These are phyloP conservation scores for Vicugna pacos DNA, from an alignment of 2,113 vertebrate genomes.

Conservation along the genomic window DNA sequence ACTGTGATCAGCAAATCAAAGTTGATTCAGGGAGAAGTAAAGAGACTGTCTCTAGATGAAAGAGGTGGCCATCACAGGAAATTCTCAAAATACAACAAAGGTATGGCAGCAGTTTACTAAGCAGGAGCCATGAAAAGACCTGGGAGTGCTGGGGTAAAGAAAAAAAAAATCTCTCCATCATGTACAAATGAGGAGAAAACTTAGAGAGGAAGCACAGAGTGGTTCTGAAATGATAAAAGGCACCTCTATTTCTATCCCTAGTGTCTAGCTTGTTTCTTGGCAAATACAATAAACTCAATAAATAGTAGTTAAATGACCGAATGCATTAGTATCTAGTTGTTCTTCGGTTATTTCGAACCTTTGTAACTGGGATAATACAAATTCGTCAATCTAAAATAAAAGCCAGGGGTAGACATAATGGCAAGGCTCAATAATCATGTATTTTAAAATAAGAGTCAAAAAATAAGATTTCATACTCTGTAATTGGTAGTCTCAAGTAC, in stretches of 20 bases:
- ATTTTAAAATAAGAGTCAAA: background rate
- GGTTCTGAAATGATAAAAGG: background rate
- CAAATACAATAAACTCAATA: background rate
- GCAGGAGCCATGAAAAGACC: background rate
- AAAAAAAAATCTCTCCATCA: background rate
- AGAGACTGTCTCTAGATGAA: background rate
- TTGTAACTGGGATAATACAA: background rate
- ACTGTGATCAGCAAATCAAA: background rate
- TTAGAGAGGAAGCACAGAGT: background rate
- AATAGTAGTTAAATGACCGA: background rate
- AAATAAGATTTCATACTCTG: background rate
- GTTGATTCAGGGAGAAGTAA: background rate
- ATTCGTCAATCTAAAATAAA: background rate
- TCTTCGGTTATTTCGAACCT: background rate
- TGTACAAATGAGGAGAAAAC: background rate
- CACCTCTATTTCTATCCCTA: background rate
- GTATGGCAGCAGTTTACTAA: background rate
- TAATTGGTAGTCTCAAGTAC: background rate
- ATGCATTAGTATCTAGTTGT: background rate
- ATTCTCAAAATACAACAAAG: background rate
- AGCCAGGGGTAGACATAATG: background rate
- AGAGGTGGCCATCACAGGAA: background rate
- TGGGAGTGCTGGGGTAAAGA: background rate
- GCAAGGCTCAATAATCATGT: background rate
- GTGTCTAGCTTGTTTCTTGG: background rate